A percentile compares a stretch with the other conserved stretches of the same genome.
phyloP scores from a whole-genome alignment of 1,140 invertebrate genomes.

The Hyles vespertilio region DNA sequence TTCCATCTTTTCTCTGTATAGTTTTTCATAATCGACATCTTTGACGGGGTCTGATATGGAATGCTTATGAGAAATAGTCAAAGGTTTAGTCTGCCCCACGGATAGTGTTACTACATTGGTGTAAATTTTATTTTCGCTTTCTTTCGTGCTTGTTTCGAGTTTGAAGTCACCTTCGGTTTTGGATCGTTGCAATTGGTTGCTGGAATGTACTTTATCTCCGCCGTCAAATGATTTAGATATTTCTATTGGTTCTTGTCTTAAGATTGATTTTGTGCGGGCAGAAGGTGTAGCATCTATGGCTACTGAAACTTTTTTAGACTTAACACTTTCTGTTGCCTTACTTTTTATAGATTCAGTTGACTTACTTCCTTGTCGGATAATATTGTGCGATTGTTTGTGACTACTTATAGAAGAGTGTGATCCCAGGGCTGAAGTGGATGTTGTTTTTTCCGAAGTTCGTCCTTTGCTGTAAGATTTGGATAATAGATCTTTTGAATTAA shows the following conservation, averaged over 20 bases:
- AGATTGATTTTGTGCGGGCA: conserved; percentile 81
- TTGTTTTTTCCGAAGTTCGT: conserved; percentile 65
- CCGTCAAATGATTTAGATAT: conserved; percentile 77
- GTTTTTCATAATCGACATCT: conserved; percentile 70
- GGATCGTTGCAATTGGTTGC: conserved; percentile 56
- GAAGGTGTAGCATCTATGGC: conserved; percentile 85
- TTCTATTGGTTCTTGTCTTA: conserved; percentile 86
- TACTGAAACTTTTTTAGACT: conserved; percentile 82
- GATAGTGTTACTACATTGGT: conserved; percentile 74
- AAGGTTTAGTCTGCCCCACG: conserved; percentile 44
- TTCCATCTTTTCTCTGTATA: conserved; percentile 53
- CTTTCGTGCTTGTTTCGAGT: conserved; percentile 17
- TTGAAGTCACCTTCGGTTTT: conserved; percentile 62
- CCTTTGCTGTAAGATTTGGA: conserved; percentile 43
- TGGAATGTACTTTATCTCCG: conserved; percentile 49
- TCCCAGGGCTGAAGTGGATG: conserved; percentile 62
- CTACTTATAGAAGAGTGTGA: conserved; percentile 62
- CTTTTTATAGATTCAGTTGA: conserved; percentile 67
- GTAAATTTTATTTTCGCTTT: conserved; percentile 50
- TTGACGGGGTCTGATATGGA: conserved; percentile 84
- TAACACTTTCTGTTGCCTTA: conserved; percentile 65
- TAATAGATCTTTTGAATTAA: conserved; percentile 32
- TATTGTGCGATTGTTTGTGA: conserved; percentile 44
- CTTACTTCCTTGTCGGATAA: conserved; percentile 45
- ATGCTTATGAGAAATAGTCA: conserved; percentile 82